Conservation (phyloP, 2,797 vertebrate species). For the Varecia variegata region DNA sequence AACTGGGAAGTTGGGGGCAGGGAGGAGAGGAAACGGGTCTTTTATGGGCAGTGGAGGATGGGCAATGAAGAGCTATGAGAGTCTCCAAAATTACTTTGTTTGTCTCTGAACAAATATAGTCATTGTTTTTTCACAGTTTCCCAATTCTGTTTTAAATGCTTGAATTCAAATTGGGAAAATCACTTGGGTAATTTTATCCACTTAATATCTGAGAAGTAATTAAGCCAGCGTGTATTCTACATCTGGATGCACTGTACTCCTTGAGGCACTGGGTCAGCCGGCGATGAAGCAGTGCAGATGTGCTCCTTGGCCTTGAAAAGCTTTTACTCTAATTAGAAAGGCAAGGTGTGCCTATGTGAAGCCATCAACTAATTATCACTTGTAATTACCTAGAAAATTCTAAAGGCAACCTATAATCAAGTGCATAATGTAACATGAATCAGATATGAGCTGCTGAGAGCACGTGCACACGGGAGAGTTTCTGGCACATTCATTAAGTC, state of each 20-base stretch:
- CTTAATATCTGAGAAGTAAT: not conserved
- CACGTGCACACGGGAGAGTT: not conserved
- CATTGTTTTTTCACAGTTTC: not conserved
- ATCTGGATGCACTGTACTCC: accelerated
- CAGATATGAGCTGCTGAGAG: not conserved
- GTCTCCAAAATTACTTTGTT: not conserved
- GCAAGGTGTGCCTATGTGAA: not conserved
- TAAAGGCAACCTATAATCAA: not conserved
- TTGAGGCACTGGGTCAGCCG: not conserved
- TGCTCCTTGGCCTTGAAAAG: not conserved
- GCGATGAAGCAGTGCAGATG: not conserved
- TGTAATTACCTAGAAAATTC: slow-evolving; percentile 4
- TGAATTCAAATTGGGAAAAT: not conserved
- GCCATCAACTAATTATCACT: not conserved
- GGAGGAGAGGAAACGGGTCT: too few species aligned
- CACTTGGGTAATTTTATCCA: not conserved
- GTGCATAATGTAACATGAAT: too few species aligned
- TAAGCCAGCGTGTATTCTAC: not conserved
- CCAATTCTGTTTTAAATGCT: not conserved
- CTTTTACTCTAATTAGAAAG: not conserved
- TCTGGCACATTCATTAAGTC: not conserved
- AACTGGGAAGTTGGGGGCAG: not conserved
- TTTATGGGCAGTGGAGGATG: not conserved
- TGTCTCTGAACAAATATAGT: not conserved
- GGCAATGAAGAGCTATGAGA: not conserved